Percentiles rank a stretch among this genome's conserved stretches.
Conservation (phyloP, 2,113 vertebrate species). For the Zapus hudsonius region DNA sequence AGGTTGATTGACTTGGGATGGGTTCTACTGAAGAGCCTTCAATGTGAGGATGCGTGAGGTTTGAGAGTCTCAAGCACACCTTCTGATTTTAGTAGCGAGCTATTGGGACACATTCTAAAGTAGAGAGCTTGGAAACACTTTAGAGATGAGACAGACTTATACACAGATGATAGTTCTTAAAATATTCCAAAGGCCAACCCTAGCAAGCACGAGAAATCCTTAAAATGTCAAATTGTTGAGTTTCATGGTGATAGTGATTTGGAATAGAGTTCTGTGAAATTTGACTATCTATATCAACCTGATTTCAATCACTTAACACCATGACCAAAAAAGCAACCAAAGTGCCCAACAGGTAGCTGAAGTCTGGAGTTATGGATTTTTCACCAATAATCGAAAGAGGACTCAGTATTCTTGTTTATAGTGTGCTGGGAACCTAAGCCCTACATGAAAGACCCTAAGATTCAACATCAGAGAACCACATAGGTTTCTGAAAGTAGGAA, state of each 20-base stretch:
- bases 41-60: background rate
- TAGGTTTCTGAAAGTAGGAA: background rate
- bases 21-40: background rate
- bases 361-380: background rate
- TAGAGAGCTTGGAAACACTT: slow-evolving; percentile 51
- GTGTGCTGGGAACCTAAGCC: background rate
- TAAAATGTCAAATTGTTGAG: slow-evolving; percentile 36
- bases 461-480: background rate
- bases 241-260: slow-evolving; percentile 13
- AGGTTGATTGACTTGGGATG: background rate
- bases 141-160: slow-evolving; percentile 16
- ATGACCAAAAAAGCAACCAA: background rate
- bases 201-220: slow-evolving; percentile 27
- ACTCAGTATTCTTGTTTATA: background rate
- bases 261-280: slow-evolving; percentile 11
- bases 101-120: slow-evolving; percentile 41
- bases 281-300: background rate
- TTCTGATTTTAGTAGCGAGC: slow-evolving; percentile 26
- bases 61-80: slow-evolving; percentile 15
- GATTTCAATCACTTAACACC: slow-evolving; percentile 1
- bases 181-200: slow-evolving; percentile 57
- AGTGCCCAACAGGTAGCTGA: background rate
- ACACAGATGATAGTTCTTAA: slow-evolving; percentile 1
- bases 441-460: no score
- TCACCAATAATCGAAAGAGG: background rate